phyloP scores from a whole-genome alignment of 2,888 invertebrate species.

The Magallana nippona region DNA sequence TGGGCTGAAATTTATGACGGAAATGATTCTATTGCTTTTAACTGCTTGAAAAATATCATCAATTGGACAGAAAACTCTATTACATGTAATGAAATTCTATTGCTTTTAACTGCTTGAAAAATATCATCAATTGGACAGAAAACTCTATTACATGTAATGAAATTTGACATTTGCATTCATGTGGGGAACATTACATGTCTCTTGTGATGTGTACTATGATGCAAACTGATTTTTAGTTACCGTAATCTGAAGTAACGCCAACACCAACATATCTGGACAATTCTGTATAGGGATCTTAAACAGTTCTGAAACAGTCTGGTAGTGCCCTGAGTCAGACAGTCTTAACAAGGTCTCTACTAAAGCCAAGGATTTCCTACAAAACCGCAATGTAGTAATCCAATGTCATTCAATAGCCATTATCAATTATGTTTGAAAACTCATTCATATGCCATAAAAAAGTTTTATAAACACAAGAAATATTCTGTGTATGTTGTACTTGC shows the following conservation, averaged over 20 bases:
- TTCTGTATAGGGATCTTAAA: slow-evolving; percentile 95
- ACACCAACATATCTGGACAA: slow-evolving; percentile 95
- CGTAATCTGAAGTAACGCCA: slow-evolving; percentile 92
- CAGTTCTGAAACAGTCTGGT: slow-evolving; percentile 90
- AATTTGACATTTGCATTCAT: no score
- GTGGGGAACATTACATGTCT: background rate
- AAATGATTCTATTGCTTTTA: no score
- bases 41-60: no score
- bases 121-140: no score
- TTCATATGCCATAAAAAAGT: background rate
- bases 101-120: no score
- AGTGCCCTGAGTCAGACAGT: slow-evolving; percentile 92
- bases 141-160: background rate
- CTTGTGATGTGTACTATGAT: background rate
- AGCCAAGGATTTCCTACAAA: slow-evolving; percentile 88
- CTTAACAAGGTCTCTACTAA: slow-evolving; percentile 92
- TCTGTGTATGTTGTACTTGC: background rate
- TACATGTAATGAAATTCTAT: background rate
- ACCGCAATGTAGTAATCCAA: background rate
- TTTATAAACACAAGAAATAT: background rate
- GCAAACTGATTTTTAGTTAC: slow-evolving; percentile 82
- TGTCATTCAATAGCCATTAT: background rate
- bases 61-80: background rate
- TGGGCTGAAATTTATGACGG: slow-evolving; percentile 60
- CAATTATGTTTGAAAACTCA: background rate